Evolutionary conservation across 1,140 invertebrate genomes (phyloP), one percentile per base, ranked within the genome.

Genomic region (Nymphalis io): DNA sequence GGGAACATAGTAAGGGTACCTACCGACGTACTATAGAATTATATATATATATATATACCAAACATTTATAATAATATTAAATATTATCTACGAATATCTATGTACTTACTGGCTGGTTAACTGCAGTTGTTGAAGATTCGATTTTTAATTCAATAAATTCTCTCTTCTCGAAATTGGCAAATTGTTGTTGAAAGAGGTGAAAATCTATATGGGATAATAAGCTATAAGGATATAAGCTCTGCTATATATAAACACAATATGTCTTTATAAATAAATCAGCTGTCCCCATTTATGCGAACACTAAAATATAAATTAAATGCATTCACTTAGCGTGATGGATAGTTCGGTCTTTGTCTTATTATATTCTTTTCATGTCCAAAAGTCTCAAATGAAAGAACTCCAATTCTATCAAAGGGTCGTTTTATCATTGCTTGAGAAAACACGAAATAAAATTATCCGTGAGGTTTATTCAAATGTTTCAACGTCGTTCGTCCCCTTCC

Each of bases 401-500:
- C 42, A 42, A 21, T 44, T 33, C 44, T 20, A 46, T 60, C 55
- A 64, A 67, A 69, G 66, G 70, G 69, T 62, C 48, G 63, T 53
- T 67, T 66, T 62, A 60, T 73, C 66, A 48, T 65, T 60, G 66
- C 46, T 51, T 58, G 67, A 62, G 67, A 70, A 67, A 60, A 68
- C 39, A 39, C 67, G 58, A 66, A 71, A 60, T 70, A 68, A 71
- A 66, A 71, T 71, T 70, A 74, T 74, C 67, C 65, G 64, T 65
- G 53, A 51, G 15, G 68, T 58, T 69, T 67, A 74, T 74, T 71
- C 68, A 70, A 68, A 60, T 64, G 48, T 60, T 68, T 48, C 65
- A 68, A 27, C 60, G 55, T 60, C 53, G 55, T 39, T 38, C 38
- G n/a, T 53, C 70, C 70, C 64, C 58, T 53, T 12, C 51, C 40